Conservation (phyloP, 2,113 vertebrate species). For the Tachycineta bicolor region DNA sequence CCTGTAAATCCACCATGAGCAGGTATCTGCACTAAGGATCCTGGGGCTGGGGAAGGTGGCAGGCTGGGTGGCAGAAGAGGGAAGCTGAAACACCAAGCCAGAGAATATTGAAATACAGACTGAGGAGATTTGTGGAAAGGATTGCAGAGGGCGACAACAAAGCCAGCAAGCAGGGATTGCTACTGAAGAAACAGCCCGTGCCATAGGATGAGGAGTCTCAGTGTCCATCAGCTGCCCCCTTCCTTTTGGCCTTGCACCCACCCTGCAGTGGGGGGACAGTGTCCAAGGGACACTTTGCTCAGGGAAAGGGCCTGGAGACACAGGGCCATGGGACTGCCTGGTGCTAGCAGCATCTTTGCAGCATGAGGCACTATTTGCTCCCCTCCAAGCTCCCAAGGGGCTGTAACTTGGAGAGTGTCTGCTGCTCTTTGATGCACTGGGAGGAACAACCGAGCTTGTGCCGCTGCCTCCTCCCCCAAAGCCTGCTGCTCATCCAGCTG, state of each 20-base stretch:
- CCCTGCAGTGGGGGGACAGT: rapidly evolving
- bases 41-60: not conserved
- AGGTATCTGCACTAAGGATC: not conserved
- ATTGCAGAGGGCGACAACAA: not conserved
- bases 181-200: not conserved
- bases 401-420: not conserved
- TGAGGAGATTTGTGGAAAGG: not conserved
- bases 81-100: not conserved
- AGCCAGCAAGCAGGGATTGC: not conserved
- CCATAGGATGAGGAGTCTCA: not conserved
- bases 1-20: not conserved
- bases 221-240: not conserved
- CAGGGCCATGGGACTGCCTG: rapidly evolving
- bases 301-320: not conserved
- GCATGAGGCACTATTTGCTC: not conserved
- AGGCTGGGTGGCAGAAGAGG: not conserved
- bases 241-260: not conserved
- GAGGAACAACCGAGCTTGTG: not conserved
- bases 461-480: not conserved
- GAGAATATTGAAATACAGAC: not conserved
- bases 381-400: not conserved
- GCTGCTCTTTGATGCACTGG: not conserved
- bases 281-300: not conserved
- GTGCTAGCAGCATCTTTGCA: not conserved
- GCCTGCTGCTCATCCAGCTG: not conserved